phyloP scores from a whole-genome alignment of 2,888 invertebrate genomes.

The Onthophagus sagittarius region DNA sequence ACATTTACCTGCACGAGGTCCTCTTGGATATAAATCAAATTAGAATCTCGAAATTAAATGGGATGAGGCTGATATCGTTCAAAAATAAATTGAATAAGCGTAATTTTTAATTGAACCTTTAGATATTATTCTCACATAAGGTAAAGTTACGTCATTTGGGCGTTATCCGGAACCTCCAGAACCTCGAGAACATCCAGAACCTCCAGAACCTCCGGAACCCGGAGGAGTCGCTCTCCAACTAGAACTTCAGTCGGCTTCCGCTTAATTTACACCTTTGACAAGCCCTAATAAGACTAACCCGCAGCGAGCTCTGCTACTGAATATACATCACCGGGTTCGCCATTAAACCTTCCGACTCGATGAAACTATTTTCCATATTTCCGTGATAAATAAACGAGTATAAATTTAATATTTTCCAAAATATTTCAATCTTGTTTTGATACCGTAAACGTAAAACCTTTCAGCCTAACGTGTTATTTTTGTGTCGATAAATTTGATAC shows the following conservation, averaged over 20 bases:
- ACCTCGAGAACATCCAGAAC: too few relatives aligned
- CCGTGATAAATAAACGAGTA: neutral
- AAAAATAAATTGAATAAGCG: too few relatives aligned
- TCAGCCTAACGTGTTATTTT: neutral
- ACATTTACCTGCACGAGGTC: neutral
- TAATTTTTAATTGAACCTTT: neutral
- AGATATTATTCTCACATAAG: neutral
- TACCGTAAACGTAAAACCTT: neutral
- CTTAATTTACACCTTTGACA: constrained; percentile 21
- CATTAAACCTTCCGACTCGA: neutral
- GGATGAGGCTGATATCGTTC: too few relatives aligned
- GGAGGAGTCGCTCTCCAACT: constrained; percentile 1
- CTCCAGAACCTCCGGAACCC: too few relatives aligned
- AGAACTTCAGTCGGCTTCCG: constrained; percentile 18
- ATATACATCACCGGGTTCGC: constrained; percentile 10
- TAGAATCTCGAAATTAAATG: neutral
- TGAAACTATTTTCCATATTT: neutral
- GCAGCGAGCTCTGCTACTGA: constrained; percentile 2
- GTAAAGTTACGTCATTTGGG: neutral
- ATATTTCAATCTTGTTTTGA: neutral
- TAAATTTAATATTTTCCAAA: neutral
- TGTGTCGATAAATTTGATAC: neutral
- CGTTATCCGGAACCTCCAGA: constrained; percentile 2
- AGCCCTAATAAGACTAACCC: constrained; percentile 17
- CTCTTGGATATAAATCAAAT: neutral